Base-by-base conservation (phyloP, 2,113 vertebrate genomes). In the Prunella fulvescens region DNA sequence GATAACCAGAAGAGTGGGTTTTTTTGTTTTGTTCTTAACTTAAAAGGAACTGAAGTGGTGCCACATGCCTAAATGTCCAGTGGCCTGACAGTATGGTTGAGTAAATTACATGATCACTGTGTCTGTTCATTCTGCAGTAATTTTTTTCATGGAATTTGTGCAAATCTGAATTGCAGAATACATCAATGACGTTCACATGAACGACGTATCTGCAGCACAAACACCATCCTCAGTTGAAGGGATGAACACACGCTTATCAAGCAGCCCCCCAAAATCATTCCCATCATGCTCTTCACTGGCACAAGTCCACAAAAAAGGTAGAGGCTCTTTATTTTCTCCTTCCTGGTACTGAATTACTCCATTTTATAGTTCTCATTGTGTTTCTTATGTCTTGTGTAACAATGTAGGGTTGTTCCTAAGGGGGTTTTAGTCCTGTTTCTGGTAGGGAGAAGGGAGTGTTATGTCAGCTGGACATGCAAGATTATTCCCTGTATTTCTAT, bases 261-360 rank as follows among this genome's bases (percentile, higher is more conserved):
- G 96, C 98, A 99, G 99, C 88, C 99, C 99, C 19, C 99, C 99
- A 57, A 99, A 99, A 95, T 98, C 98, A 45, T 95, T 97, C 83
- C 97, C 97, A 31, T 96, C 98, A 0, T 99, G 99, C 98, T 97
- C 98, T 39, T 98, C 98, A 33, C 85, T 99, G 62, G 98, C 97
- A 91, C 90, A 98, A 24, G 92, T 98, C 70, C 99, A 99, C 94
- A 99, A 99, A 96, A 99, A 99, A 99, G 99, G 99, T 99, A 98
- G 13, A 28, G 33, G 7, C 18, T 47, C 11, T 54, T 70, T 40
- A 73, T 71, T 60, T 69, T 40, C 17, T 73, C 11, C 19, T 28
- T 88, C 9, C 12, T 64, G 40, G 24, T 42, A 19, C n/a, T 64
- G 35, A 72, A 57, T 60, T 50, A 28, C 33, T 73, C 26, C 10